phyloP scores from a whole-genome alignment of 2,888 invertebrate species.

The Aphodius sticticus region DNA sequence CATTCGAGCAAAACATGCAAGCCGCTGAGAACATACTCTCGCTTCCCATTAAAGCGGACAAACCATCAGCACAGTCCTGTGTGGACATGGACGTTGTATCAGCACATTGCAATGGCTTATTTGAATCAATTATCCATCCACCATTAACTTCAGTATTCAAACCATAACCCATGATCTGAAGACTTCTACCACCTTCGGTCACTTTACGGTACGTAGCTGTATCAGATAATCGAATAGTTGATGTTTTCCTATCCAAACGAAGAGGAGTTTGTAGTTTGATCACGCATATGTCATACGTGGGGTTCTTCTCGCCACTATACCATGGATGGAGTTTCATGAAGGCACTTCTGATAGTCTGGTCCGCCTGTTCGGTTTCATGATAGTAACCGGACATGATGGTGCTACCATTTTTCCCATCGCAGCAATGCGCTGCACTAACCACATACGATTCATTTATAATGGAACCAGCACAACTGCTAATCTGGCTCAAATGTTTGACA shows the following conservation, averaged over 20 bases:
- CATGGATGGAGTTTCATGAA: neutral
- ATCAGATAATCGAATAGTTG: neutral
- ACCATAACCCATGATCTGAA: conserved; percentile 18
- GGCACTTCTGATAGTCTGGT: neutral
- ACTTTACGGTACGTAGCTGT: neutral
- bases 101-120: conserved; percentile 9
- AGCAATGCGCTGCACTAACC: conserved; percentile 50
- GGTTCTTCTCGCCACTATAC: neutral
- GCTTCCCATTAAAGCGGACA: neutral
- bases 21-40: neutral
- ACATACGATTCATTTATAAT: conserved; percentile 41
- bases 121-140: conserved; percentile 5
- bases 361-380: neutral
- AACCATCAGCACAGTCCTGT: neutral
- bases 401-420: conserved; percentile 16
- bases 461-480: conserved; percentile 48
- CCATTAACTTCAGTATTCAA: neutral
- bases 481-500: conserved; percentile 30
- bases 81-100: neutral
- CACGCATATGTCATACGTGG: conserved; percentile 8
- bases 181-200: conserved; percentile 10
- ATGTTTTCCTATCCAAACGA: neutral
- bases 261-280: neutral
- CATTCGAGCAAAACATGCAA: conserved; percentile 14
- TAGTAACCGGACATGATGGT: neutral